phyloP scores from a whole-genome alignment of 2,888 invertebrate genomes.

The Sphaeridia pumilis region DNA sequence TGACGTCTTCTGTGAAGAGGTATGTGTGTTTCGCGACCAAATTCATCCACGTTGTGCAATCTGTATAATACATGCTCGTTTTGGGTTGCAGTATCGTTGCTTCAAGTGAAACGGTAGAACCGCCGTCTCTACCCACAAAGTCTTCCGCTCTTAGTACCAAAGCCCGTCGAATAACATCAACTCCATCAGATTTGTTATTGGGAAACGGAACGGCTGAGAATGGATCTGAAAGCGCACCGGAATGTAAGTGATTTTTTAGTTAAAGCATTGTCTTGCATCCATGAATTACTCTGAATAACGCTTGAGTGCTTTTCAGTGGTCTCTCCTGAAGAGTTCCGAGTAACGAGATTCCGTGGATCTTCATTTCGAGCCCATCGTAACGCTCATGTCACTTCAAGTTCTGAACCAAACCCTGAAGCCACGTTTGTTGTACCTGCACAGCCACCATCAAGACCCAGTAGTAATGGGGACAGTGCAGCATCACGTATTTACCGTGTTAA shows the following conservation, averaged over 20 bases:
- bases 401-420: neutral
- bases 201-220: neutral
- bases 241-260: neutral
- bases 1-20: conserved; percentile 11
- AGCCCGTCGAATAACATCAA: conserved; percentile 53
- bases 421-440: neutral
- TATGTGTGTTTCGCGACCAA: neutral
- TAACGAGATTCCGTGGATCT: conserved; percentile 8
- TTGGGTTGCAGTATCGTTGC: neutral
- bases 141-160: too few species aligned
- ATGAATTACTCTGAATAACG: neutral
- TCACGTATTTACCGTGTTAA: neutral
- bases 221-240: neutral
- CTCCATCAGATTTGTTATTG: conserved; percentile 51
- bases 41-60: conserved; percentile 36
- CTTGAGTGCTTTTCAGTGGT: neutral
- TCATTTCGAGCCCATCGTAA: conserved; percentile 5
- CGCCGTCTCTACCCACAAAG: conserved; percentile 17
- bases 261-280: neutral
- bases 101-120: neutral
- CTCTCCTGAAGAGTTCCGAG: conserved; percentile 8
- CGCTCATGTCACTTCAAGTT: conserved; percentile 6
- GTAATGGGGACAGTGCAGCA: neutral
- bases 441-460: neutral
- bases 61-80: neutral